Base-by-base conservation (phyloP, 2,113 vertebrate genomes). In the Hoplias malabaricus region DNA sequence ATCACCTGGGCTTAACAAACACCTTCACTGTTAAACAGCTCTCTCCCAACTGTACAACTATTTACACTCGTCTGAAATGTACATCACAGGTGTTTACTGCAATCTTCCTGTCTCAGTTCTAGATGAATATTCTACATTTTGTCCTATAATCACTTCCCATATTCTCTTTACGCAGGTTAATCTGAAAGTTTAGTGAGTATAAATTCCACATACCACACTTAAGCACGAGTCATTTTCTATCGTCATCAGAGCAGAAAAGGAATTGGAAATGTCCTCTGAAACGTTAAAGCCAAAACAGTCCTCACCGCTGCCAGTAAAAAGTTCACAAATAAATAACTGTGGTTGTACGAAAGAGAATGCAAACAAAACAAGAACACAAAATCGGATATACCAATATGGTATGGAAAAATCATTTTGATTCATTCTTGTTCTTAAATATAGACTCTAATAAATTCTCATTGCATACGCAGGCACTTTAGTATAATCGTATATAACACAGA, bases 371-470 rank as follows among this genome's bases (percentile, higher is more conserved):
- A n/a, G n/a, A n/a, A n/a, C n/a, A n/a, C n/a, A 91, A 90, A 88
- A 90, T 90, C 81, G 90, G 85, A 88, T 91, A 92, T 93, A 93
- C 92, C 92, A 93, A 93, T 93, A 93, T 93, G 92, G 92, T 93
- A 93, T 92, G 91, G 87, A 92, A 92, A 86, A 90, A 90, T 91
- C 83, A 90, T 87, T 90, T 90, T 87, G 86, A 89, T 88, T 90
- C 88, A 90, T 88, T 91, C 84, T 91, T 88, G 82, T 91, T 90
- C 87, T 89, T 89, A 91, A 92, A 92, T 91, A 92, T 92, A 91
- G 89, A 92, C 78, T 84, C 77, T 87, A 79, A 78, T 90, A 87
- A 91, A 89, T 90, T 92, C 88, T 86, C 89, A 90, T 85, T 79
- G 85, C 90, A 91, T 91, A 88, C 85, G 80, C 86, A 93, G 92